Base-by-base conservation (phyloP, 2,888 invertebrate genomes). In the Enchytraeus crypticus region DNA sequence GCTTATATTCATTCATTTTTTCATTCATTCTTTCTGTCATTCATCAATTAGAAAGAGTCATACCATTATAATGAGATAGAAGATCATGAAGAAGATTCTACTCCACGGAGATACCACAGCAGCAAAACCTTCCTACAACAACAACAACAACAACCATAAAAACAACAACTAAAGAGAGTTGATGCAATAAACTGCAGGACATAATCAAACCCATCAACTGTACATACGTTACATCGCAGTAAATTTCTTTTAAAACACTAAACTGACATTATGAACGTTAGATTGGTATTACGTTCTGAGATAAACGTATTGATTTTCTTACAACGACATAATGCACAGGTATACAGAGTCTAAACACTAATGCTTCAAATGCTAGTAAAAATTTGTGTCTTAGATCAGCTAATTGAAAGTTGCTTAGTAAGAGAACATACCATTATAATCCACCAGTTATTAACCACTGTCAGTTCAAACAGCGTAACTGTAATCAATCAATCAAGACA, bases 391-490 rank as follows among this genome's bases (percentile, higher is more conserved):
- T n/a, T n/a, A n/a, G n/a, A n/a, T n/a, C n/a, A n/a, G n/a, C n/a
- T n/a, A n/a, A n/a, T n/a, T n/a, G n/a, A n/a, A n/a, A n/a, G n/a
- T n/a, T n/a, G n/a, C n/a, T n/a, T n/a, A 27, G 18, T 38, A 38
- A 33, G 18, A 30, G 3, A n/a, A 63, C 73, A 68, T 63, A 76
- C 76, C 92, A 92, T 92, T 29, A 90, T 84, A 61, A 91, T 80
- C 69, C 79, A 90, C 92, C 92, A 92, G 80, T 91, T 91, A 79
- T 91, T 92, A 61, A 91, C 90, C 14, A 91, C 90, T 0, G 90
- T 91, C 71, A 91, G 81, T 79, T 91, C 90, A 81, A 91, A 92
- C 67, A 92, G 80, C 0, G 91, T 90, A 66, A 91, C 88, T 81
- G 71, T 45, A 73, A 51, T 1, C n/a, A n/a, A n/a, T n/a, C n/a